phyloP scores from a whole-genome alignment of 2,888 invertebrate species.

The Baronia brevicornis region DNA sequence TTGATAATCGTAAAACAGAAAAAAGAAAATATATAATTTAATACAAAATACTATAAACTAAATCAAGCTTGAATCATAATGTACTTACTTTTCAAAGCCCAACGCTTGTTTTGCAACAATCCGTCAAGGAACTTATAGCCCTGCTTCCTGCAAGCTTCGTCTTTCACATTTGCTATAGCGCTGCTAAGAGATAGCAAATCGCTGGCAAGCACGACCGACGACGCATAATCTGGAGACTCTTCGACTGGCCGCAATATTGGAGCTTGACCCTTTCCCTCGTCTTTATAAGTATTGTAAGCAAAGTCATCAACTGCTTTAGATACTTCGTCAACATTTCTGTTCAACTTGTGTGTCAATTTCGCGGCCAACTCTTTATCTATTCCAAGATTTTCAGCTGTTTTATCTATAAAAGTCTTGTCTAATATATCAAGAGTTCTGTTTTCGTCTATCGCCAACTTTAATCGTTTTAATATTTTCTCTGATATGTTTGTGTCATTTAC shows the following conservation, averaged over 20 bases:
- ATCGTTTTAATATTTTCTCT: conserved; percentile 35
- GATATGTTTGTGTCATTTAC: conserved; percentile 39
- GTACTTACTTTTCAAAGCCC: conserved; percentile 76
- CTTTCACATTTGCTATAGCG: conserved; percentile 62
- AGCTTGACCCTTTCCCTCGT: conserved; percentile 25
- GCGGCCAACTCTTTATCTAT: conserved; percentile 42
- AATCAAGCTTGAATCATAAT: conserved; percentile 1
- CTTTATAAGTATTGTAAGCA: conserved; percentile 34
- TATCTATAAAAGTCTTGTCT: conserved; percentile 40
- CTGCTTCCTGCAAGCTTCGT: conserved; percentile 64
- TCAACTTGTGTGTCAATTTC: conserved; percentile 39
- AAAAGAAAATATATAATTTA: too few relatives aligned
- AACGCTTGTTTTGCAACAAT: conserved; percentile 64
- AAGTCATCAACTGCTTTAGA: conserved; percentile 15
- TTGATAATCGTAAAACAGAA: too few relatives aligned
- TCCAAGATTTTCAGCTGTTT: conserved; percentile 39
- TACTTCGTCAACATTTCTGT: conserved; percentile 14
- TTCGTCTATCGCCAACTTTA: too few relatives aligned
- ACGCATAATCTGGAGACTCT: conserved; percentile 66
- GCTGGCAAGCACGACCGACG: conserved; percentile 64
- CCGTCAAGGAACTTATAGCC: conserved; percentile 65
- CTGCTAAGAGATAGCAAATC: conserved; percentile 65
- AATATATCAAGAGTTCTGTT: too few relatives aligned
- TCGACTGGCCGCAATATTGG: conserved; percentile 43
- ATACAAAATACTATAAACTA: conserved; percentile 1